Evolutionary conservation across 2,113 vertebrate species (phyloP).

Genomic region (Vulpes lagopus): DNA sequence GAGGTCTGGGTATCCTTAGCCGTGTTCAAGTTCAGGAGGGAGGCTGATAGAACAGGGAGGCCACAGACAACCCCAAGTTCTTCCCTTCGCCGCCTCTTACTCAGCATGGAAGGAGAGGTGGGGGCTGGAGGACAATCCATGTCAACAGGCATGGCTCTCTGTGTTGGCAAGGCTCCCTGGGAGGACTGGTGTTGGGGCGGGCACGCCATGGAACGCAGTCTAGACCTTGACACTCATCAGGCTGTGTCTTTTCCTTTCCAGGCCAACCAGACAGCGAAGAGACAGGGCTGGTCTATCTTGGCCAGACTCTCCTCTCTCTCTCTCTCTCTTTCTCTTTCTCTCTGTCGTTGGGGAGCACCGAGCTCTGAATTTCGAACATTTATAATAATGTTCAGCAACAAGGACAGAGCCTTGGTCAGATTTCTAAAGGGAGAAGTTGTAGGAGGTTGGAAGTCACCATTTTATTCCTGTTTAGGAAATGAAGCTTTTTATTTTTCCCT

Average conservation of each 20-base stretch:
- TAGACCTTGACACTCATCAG: slow-evolving; percentile 81
- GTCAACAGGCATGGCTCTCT: slow-evolving; percentile 26
- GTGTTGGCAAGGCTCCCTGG: slow-evolving; percentile 5
- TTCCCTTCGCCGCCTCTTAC: background rate
- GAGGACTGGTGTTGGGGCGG: slow-evolving; percentile 58
- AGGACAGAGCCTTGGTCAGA: slow-evolving; percentile 66
- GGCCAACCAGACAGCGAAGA: background rate
- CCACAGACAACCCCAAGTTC: background rate
- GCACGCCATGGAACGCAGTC: slow-evolving; percentile 65
- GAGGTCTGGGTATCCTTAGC: background rate
- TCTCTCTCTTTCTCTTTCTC: too few relatives aligned
- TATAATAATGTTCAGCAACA: slow-evolving; percentile 79
- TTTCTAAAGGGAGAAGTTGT: slow-evolving; percentile 74
- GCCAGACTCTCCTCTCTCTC: background rate
- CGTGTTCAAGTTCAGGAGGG: slow-evolving; percentile 1
- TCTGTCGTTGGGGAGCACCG: background rate
- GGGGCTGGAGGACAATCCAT: background rate
- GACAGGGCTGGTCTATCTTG: background rate
- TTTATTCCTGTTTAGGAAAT: slow-evolving; percentile 58
- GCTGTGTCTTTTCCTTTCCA: slow-evolving; percentile 64
- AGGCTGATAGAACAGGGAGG: background rate
- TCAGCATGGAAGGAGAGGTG: background rate
- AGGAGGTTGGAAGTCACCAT: slow-evolving; percentile 71
- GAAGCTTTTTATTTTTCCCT: slow-evolving; percentile 82
- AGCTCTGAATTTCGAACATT: slow-evolving; percentile 68